phyloP scores from a whole-genome alignment of 2,888 invertebrate genomes.

The Apodemia zela region DNA sequence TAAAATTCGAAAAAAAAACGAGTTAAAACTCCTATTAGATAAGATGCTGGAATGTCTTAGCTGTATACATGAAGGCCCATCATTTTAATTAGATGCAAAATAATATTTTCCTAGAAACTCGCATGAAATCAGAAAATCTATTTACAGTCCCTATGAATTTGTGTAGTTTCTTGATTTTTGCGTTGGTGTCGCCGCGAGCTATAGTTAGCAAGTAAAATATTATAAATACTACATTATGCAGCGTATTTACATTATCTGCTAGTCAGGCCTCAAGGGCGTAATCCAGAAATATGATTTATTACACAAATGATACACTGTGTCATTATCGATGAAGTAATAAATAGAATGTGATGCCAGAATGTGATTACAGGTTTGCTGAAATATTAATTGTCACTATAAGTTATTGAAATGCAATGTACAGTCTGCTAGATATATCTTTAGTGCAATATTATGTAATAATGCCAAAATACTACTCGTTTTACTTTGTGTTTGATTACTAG shows the following conservation, averaged over 20 bases:
- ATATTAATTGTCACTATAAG: slow-evolving; percentile 21
- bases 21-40: no score
- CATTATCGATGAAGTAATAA: slow-evolving; percentile 30
- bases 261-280: slow-evolving; percentile 14
- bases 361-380: slow-evolving; percentile 20
- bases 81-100: no score
- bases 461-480: no score
- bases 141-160: background rate
- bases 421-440: background rate
- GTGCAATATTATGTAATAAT: background rate
- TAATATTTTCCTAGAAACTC: no score
- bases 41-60: no score
- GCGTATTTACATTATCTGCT: slow-evolving; percentile 13
- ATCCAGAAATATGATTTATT: slow-evolving; percentile 29
- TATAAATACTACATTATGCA: slow-evolving; percentile 13
- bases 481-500: no score
- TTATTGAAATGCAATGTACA: slow-evolving; percentile 7
- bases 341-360: slow-evolving; percentile 26
- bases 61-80: no score
- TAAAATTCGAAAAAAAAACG: no score
- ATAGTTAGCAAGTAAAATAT: slow-evolving; percentile 10
- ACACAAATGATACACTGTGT: slow-evolving; percentile 27
- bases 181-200: slow-evolving; percentile 7
- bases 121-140: no score
- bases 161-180: slow-evolving; percentile 1